Conservation (phyloP, 2,888 invertebrate species). For the Synergus umbraculus region DNA sequence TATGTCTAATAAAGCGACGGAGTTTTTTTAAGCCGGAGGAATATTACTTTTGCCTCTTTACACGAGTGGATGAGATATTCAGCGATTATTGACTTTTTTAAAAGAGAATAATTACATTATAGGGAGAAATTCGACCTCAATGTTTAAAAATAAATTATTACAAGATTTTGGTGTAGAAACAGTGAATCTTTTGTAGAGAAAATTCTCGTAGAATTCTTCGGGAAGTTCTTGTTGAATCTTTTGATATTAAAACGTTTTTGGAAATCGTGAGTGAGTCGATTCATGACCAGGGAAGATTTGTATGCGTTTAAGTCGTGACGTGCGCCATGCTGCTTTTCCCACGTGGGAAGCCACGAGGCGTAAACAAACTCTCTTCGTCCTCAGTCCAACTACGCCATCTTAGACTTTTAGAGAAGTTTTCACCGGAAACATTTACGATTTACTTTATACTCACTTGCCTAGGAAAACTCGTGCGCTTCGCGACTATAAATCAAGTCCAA, state of each 20-base stretch:
- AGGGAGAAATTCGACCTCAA: too few relatives aligned
- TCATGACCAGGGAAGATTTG: conserved; percentile 49
- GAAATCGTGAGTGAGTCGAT: neutral
- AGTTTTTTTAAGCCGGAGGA: too few relatives aligned
- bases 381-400: conserved; percentile 47
- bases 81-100: too few relatives aligned
- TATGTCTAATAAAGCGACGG: too few relatives aligned
- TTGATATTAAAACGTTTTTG: neutral
- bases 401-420: conserved; percentile 67
- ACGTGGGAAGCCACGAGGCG: conserved; percentile 74
- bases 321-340: conserved; percentile 71
- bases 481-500: conserved; percentile 57
- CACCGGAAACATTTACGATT: conserved; percentile 68
- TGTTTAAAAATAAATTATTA: too few relatives aligned
- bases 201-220: neutral
- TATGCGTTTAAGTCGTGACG: conserved; percentile 59
- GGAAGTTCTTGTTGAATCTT: neutral
- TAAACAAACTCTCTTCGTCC: conserved; percentile 71
- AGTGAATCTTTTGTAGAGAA: neutral
- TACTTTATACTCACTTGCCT: conserved; percentile 61
- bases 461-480: conserved; percentile 62
- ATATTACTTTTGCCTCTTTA: too few relatives aligned
- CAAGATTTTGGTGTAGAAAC: too few relatives aligned
- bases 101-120: too few relatives aligned
- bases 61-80: too few relatives aligned